A percentile compares a stretch with the other conserved stretches of the same genome.
Conservation (phyloP, 2,888 invertebrate genomes). For the Nowickia ferox region DNA sequence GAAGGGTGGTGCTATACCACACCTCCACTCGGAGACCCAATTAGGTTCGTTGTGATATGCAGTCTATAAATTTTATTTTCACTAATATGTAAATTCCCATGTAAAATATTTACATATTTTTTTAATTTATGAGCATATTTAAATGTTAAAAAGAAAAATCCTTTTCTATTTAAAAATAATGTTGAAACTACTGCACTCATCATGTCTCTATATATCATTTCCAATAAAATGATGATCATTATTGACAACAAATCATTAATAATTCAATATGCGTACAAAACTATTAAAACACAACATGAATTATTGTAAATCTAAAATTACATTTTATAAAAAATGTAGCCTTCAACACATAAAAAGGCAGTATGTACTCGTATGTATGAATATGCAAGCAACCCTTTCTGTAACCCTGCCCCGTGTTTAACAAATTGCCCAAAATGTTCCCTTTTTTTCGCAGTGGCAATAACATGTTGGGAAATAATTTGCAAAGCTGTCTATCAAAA, state of each 20-base stretch:
- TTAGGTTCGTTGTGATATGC: no score
- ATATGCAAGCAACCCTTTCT: conserved; percentile 28
- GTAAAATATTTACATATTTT: background rate
- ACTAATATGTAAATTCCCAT: no score
- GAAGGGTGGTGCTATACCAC: no score
- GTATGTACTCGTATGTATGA: no score
- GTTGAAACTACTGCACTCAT: conserved; percentile 48
- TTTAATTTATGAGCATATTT: background rate
- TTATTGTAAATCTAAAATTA: conserved; percentile 54
- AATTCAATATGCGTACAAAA: conserved; percentile 49
- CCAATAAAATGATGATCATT: conserved; percentile 56
- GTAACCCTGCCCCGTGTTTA: conserved; percentile 15
- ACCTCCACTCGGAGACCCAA: no score
- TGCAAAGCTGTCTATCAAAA: conserved; percentile 71
- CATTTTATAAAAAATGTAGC: conserved; percentile 36
- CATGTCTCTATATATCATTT: conserved; percentile 21
- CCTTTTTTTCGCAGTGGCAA: conserved; percentile 5
- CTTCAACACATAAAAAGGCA: background rate
- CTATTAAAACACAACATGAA: conserved; percentile 56
- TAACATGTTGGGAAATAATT: conserved; percentile 62
- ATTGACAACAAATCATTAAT: conserved; percentile 64
- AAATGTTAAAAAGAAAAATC: background rate
- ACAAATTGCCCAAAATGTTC: conserved; percentile 56
- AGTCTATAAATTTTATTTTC: no score
- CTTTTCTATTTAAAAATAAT: background rate